These are phyloP conservation scores for Ichneumoninae sp. DNA, from an alignment of 2,888 invertebrate species.

Conservation along the genomic window DNA sequence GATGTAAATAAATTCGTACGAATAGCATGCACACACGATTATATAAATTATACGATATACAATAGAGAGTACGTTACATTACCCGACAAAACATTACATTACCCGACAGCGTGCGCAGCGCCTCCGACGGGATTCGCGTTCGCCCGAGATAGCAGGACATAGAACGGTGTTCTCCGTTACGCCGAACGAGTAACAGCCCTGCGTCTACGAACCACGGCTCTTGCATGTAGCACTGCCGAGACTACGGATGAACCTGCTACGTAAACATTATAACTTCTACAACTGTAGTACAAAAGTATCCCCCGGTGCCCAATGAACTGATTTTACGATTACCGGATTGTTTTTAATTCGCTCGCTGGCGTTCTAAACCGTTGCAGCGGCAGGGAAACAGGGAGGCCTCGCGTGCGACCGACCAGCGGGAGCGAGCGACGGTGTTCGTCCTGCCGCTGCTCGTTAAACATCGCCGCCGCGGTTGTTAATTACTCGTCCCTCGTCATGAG, in stretches of 20 bases:
- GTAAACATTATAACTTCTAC: too few species aligned
- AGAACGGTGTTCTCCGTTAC: conserved; percentile 2
- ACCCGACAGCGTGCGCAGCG: conserved; percentile 7
- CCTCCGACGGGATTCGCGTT: conserved; percentile 12
- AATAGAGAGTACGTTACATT: background rate
- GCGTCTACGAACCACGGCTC: background rate
- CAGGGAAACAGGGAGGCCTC: background rate
- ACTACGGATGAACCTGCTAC: too few species aligned
- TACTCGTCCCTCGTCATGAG: conserved; percentile 31
- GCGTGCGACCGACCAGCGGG: conserved; percentile 9
- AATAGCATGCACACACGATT: too few species aligned
- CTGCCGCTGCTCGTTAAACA: conserved; percentile 31
- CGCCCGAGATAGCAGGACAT: background rate
- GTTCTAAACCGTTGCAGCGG: background rate
- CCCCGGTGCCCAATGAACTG: background rate
- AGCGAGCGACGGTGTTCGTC: background rate
- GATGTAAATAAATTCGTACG: conserved; percentile 1
- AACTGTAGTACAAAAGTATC: too few species aligned
- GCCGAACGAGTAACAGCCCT: conserved; percentile 1
- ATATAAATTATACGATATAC: conserved; percentile 9
- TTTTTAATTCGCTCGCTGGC: background rate
- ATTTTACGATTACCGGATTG: background rate
- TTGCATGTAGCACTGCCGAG: too few species aligned
- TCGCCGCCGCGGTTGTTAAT: conserved; percentile 24
- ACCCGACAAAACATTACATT: too few species aligned